Evolutionary conservation across 2,888 invertebrate genomes (phyloP), one percentile per base, ranked within the genome.

Genomic region (Plebejus argus): DNA sequence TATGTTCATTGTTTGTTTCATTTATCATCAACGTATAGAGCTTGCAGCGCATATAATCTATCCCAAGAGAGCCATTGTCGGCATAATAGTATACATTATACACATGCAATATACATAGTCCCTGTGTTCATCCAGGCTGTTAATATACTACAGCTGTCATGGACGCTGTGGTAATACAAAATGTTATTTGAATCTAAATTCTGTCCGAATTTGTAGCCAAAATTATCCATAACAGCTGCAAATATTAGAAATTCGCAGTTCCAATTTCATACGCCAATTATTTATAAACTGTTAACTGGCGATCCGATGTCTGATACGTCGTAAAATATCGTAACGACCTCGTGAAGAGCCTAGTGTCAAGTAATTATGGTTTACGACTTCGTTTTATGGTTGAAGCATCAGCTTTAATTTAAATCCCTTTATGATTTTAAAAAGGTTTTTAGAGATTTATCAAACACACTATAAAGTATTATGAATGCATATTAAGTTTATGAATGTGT

Each of bases 331-430:
- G 61, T 23, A 61, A 61, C 23, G 61, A 61, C 61, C 12, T 23
- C 10, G 61, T 23, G 12, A 61, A 61, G 23, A 23, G 12, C 23
- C 61, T 15, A 12, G 61, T 61, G 61, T 61, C 61, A 61, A 61
- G 58, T 61, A 61, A 61, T 61, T 61, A 61, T 20, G 61, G 23
- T 23, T 61, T 20, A 61, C 23, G 61, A 61, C 61, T 61, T 45
- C 10, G 3, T 28, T 61, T 61, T 61, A 28, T 61, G 23, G 12
- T 10, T 10, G 23, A 61, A 61, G 61, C 12, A 61, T 61, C 61
- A 61, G 61, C 12, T 61, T 23, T 23, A 10, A 10, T 10, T 45
- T 45, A 45, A 45, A 45, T 45, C 45, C 39, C 3, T 45, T 45
- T 45, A 45, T 45, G 45, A 10, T 45, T 12, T 45, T 45, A 45